Evolutionary conservation across 2,888 invertebrate species (phyloP).

Genomic region (Acutogordius australiensis): DNA sequence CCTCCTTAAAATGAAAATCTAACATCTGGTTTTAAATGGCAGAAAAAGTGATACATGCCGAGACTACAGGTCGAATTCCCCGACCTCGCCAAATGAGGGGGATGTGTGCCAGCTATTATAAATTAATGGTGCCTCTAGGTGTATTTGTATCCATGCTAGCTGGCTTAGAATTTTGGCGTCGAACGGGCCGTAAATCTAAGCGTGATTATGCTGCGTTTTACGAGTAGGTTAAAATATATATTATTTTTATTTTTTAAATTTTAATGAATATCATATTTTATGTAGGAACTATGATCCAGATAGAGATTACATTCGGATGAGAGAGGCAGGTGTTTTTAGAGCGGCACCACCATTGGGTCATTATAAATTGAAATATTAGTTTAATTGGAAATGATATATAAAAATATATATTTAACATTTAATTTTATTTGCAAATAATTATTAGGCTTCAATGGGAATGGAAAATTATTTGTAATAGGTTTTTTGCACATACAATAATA

Average conservation of each 20-base stretch:
- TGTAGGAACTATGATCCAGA: constrained; percentile 8
- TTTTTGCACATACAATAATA: too few relatives aligned
- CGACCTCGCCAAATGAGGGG: background rate
- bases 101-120: background rate
- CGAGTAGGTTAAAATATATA: background rate
- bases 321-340: constrained; percentile 7
- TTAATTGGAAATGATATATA: too few relatives aligned
- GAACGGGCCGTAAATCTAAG: background rate
- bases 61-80: background rate
- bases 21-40: too few relatives aligned
- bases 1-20: too few relatives aligned
- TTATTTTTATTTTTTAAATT: background rate
- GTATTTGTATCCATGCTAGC: background rate
- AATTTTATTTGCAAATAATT: too few relatives aligned
- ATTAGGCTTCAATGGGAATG: too few relatives aligned
- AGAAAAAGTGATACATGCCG: too few relatives aligned
- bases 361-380: constrained; percentile 5
- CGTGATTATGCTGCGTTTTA: background rate
- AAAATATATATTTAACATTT: too few relatives aligned
- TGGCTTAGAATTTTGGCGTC: background rate
- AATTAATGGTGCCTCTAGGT: background rate
- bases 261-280: background rate
- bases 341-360: background rate
- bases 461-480: too few relatives aligned
- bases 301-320: constrained; percentile 8